A percentile compares a stretch with the other conserved stretches of the same genome.
Evolutionary conservation across 2,797 vertebrate species (phyloP).

Genomic region (Tapera naevia): DNA sequence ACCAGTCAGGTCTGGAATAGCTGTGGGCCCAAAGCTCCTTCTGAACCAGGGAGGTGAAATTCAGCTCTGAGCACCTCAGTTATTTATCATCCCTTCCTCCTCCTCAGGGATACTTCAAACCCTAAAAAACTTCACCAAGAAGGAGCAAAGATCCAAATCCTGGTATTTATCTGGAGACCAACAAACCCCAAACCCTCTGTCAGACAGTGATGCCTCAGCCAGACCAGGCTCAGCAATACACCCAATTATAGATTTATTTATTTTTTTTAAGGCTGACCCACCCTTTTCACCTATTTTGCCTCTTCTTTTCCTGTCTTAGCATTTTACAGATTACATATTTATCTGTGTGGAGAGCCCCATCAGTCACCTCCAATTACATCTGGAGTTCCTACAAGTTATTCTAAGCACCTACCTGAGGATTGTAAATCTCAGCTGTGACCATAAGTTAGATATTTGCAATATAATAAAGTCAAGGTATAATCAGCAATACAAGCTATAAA

Average conservation of each 20-base stretch:
- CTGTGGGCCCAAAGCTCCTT: accelerated
- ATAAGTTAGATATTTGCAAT: neutral
- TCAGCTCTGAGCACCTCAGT: neutral
- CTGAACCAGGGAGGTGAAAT: accelerated
- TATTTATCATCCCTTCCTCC: neutral
- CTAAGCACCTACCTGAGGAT: constrained; percentile 39
- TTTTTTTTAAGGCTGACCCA: neutral
- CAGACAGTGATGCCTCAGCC: neutral
- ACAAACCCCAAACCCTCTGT: neutral
- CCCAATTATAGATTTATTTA: neutral
- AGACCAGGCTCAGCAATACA: neutral
- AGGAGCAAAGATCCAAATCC: neutral
- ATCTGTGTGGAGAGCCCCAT: neutral
- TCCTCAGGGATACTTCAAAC: neutral
- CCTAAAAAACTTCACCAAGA: neutral
- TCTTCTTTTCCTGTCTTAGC: neutral
- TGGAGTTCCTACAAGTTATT: neutral
- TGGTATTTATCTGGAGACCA: neutral
- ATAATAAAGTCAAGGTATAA: constrained; percentile 52
- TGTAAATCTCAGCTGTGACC: constrained; percentile 10
- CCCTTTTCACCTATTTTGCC: neutral
- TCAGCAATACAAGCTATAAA: constrained; percentile 44
- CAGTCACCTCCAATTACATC: neutral
- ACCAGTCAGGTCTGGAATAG: accelerated
- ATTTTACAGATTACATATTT: neutral